Evolutionary conservation across 1,140 invertebrate genomes (phyloP), one percentile per base, ranked within the genome.

Genomic region (Sogatella furcifera): DNA sequence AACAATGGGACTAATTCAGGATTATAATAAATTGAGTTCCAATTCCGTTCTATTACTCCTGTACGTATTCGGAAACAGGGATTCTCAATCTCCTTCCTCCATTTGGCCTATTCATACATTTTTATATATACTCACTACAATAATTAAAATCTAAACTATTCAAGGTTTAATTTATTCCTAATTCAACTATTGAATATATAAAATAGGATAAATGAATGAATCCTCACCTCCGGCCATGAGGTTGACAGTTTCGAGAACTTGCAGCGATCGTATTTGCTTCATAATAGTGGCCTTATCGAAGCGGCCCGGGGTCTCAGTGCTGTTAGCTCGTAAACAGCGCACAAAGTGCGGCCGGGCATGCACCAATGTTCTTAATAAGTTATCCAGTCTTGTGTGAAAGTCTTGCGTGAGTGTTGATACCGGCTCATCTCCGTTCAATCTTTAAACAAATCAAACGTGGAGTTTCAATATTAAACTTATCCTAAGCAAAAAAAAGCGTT

Each of bases 321-420:
- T 78, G 73, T 95, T 95, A 66, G 89, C 89, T 68, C 92, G 83
- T 56, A 97, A 84, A 73, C 93, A 96, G 31, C 92, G 80, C 55
- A 97, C 88, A 76, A 96, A 97, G 76, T 97, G 93, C 10, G 93
- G 93, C 62, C 92, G 82, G 15, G 93, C 91, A 74, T 95, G 92
- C 41, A 95, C 91, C 62, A 96, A 72, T 24, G 92, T 95, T 62
- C 92, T 80, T 64, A 96, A 74, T 63, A 97, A 76, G 77, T 95
- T 95, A 73, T 96, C 92, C 52, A 97, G 77, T 42, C 92, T 81
- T 43, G 89, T 95, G 73, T 95, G 92, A 69, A 96, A 97, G 76
- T 97, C 94, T 79, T 95, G 90, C 34, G 92, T 94, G 42, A 96
- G 77, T 9, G 92, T 95, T 13, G 91, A 92, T 34, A 91, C 87